phyloP scores from a whole-genome alignment of 92 coral and sea anemone genomes.

The Zoanthus gigantus region DNA sequence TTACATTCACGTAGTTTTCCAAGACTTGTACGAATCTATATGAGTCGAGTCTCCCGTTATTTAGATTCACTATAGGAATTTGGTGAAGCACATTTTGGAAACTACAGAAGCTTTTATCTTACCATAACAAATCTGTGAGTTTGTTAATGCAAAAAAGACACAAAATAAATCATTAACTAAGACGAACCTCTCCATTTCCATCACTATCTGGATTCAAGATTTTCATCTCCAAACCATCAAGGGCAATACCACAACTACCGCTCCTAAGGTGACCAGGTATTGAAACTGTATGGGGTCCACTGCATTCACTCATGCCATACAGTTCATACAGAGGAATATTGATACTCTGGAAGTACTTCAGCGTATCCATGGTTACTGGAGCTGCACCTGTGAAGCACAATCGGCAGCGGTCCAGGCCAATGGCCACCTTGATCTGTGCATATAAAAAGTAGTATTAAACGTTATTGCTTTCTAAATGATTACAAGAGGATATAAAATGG shows the following conservation, averaged over 20 bases:
- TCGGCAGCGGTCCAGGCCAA: slow-evolving; percentile 94
- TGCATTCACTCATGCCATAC: slow-evolving; percentile 97
- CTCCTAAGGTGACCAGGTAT: slow-evolving; percentile 68
- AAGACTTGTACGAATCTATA: no score
- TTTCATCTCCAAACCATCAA: slow-evolving; percentile 73
- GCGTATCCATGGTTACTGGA: slow-evolving; percentile 94
- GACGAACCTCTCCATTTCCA: slow-evolving; percentile 90
- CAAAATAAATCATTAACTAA: no score
- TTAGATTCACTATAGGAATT: no score
- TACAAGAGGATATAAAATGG: neutral
- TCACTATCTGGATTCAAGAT: slow-evolving; percentile 84
- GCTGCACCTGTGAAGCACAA: slow-evolving; percentile 90
- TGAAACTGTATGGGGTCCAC: slow-evolving; percentile 86
- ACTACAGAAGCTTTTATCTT: no score
- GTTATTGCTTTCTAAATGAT: neutral
- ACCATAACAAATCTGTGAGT: no score
- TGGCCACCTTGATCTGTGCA: slow-evolving; percentile 75
- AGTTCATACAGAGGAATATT: slow-evolving; percentile 90
- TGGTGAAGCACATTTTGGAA: no score
- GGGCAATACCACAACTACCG: slow-evolving; percentile 87
- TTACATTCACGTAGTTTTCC: no score
- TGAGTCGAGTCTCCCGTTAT: no score
- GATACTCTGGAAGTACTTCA: slow-evolving; percentile 92
- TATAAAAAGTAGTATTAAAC: neutral
- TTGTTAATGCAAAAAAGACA: no score